Base-by-base conservation (phyloP, 2,113 vertebrate species). In the Esox niger region DNA sequence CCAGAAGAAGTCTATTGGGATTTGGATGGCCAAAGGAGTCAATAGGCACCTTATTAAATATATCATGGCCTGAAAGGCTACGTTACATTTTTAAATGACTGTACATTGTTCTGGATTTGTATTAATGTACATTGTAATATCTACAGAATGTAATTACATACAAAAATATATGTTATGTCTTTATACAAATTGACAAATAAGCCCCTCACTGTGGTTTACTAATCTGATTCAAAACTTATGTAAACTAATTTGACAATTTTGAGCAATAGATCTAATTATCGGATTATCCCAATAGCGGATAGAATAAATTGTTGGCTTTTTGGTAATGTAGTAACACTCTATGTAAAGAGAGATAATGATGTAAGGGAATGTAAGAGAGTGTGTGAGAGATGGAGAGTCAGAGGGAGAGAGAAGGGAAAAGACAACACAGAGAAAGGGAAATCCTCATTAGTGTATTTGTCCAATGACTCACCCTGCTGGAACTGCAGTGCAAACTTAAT, bases 371-470 rank as follows among this genome's bases (percentile, higher is more conserved):
- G n/a, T n/a, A 38, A 38, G 13, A 38, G 2, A 38, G 35, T 0
- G 35, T 13, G 35, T 2, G 35, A 15, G 15, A 43, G 38, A 17
- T 4, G 2, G 38, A 43, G 38, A 43, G n/a, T n/a, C n/a, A n/a
- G 17, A 59, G 57, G 0, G 13, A 20, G 2, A 30, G 15, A 61
- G 55, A 63, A 46, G 38, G 62, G 56, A 58, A 38, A 35, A 43
- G n/a, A 27, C 5, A 38, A 25, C 27, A 60, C 23, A 33, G 38
- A 71, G 62, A 52, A 32, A 79, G 67, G 85, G 84, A 71, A 83
- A 75, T 84, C 84, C 79, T 86, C 78, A 70, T 88, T 80, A 84
- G 74, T 69, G 59, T 78, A 74, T 78, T 78, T 75, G 73, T 63
- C 31, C 10, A 38, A 74, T 87, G 84, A 89, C 64, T 90, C 85